Percentiles rank a stretch among this genome's conserved stretches.
Conservation (phyloP, 2,888 invertebrate genomes). For the Dasysyrphus tricinctus region DNA sequence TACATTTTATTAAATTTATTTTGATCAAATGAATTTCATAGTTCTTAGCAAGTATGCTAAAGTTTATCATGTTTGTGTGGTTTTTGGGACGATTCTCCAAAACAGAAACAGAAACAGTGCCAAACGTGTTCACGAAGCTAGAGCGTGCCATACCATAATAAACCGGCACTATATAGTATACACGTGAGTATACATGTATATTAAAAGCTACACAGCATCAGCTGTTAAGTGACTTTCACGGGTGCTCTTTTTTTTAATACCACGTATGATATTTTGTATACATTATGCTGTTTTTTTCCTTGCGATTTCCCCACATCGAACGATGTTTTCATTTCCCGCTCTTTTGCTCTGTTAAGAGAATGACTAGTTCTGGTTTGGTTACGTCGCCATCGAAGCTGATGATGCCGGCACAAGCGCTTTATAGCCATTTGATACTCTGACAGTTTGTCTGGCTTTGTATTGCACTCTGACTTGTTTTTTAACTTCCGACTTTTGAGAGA, state of each 20-base stretch:
- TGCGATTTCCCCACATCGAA: conserved; percentile 45
- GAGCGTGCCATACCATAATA: conserved; percentile 39
- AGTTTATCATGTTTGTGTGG: background rate
- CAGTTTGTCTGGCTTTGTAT: background rate
- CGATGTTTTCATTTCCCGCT: conserved; percentile 52
- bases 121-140: conserved; percentile 56
- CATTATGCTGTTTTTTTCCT: conserved; percentile 9
- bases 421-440: background rate
- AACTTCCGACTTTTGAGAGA: background rate
- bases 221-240: conserved; percentile 55
- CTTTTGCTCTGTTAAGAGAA: conserved; percentile 43
- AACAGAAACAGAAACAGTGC: conserved; percentile 19
- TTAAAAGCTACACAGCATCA: conserved; percentile 48
- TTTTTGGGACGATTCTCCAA: conserved; percentile 8
- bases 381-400: background rate
- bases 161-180: background rate
- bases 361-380: conserved; percentile 12
- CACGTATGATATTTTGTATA: too few relatives aligned
- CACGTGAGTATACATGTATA: background rate
- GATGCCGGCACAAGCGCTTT: conserved; percentile 29
- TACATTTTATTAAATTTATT: conserved; percentile 8
- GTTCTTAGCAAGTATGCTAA: conserved; percentile 25
- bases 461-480: background rate
- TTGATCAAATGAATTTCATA: conserved; percentile 21
- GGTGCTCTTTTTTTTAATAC: conserved; percentile 35